Percentiles rank a stretch among this genome's conserved stretches.
Conservation (phyloP, 2,888 invertebrate genomes). For the Latrodectus elegans region DNA sequence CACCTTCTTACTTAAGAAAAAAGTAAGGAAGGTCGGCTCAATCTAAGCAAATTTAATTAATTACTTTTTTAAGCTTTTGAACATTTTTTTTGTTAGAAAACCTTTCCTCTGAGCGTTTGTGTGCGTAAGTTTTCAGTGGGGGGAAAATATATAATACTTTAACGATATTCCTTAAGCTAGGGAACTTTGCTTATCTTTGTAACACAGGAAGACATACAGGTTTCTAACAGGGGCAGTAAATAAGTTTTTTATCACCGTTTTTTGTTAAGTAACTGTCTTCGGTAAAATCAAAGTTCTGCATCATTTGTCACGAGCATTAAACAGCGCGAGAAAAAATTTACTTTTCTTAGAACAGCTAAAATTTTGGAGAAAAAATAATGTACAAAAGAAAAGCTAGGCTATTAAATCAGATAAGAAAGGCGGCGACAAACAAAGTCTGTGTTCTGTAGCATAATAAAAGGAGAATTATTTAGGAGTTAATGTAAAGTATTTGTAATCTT, state of each 20-base stretch:
- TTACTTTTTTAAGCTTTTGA: constrained; percentile 49
- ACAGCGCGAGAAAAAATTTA: constrained; percentile 16
- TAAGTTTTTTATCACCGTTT: constrained; percentile 62
- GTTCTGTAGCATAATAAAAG: constrained; percentile 28
- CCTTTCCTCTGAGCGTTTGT: neutral
- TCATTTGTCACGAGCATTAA: constrained; percentile 66
- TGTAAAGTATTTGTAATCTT: constrained; percentile 29
- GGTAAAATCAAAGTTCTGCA: constrained; percentile 53
- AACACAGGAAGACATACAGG: constrained; percentile 51
- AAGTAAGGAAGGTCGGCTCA: constrained; percentile 10
- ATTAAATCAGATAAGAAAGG: constrained; percentile 58
- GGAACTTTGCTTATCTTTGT: constrained; percentile 63
- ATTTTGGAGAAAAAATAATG: neutral
- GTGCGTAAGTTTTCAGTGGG: neutral
- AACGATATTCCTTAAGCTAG: constrained; percentile 62
- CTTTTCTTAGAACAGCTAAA: neutral
- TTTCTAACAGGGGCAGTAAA: constrained; percentile 59
- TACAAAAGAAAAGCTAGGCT: neutral
- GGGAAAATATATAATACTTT: constrained; percentile 27
- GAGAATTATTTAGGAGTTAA: constrained; percentile 55
- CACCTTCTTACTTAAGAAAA: neutral
- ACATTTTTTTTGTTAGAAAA: neutral
- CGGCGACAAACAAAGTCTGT: constrained; percentile 29
- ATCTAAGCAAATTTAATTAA: constrained; percentile 68
- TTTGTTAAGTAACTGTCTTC: constrained; percentile 52